phyloP scores from a whole-genome alignment of 2,797 vertebrate species.

The Leucoraja ocellata region DNA sequence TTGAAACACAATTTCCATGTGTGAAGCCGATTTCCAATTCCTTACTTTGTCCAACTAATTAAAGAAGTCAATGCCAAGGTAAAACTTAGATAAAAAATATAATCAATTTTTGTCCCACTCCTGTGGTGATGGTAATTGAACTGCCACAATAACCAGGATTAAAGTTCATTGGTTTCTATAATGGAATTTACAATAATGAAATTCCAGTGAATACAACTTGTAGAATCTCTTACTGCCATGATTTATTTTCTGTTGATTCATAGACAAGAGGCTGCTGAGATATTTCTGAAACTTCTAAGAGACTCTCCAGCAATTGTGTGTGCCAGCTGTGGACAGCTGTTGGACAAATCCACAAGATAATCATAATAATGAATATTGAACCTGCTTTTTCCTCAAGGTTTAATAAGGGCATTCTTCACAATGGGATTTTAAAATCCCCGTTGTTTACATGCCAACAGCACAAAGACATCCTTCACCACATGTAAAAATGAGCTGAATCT shows the following conservation, averaged over 20 bases:
- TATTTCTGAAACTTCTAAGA: not conserved
- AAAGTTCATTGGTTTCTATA: slow-evolving; percentile 17
- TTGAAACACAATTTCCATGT: not conserved
- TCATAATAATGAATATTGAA: not conserved
- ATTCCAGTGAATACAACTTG: not conserved
- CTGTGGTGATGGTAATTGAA: slow-evolving; percentile 1
- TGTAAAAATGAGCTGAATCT: not conserved
- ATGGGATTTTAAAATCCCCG: not conserved
- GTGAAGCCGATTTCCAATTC: not conserved
- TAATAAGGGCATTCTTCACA: not conserved
- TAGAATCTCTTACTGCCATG: not conserved
- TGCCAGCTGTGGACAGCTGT: not conserved
- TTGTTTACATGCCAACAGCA: slow-evolving; percentile 17
- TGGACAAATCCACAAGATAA: not conserved
- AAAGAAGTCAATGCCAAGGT: slow-evolving; percentile 13
- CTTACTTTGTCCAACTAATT: not conserved
- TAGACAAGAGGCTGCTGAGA: not conserved
- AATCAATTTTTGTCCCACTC: slow-evolving; percentile 10
- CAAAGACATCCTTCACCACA: not conserved
- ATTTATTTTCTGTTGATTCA: not conserved
- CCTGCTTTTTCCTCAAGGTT: not conserved
- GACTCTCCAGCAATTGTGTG: not conserved
- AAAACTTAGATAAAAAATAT: not conserved
- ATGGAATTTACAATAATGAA: slow-evolving; percentile 12
- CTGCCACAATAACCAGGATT: not conserved